Evolutionary conservation across 1,140 invertebrate species (phyloP).

Genomic region (Drosophila mojavensis): DNA sequence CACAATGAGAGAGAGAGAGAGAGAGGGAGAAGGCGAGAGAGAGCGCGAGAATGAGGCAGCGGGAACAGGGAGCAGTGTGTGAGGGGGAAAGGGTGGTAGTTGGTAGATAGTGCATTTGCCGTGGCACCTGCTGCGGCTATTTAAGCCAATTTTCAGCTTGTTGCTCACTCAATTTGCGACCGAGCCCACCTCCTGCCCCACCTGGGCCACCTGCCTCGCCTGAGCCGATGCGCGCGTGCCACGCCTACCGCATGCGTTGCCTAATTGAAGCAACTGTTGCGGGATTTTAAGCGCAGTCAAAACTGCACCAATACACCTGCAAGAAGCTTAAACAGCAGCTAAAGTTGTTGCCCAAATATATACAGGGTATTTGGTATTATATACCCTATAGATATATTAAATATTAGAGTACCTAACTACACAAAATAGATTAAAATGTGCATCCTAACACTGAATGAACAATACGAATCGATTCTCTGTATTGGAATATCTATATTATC

Average conservation of each 20-base stretch:
- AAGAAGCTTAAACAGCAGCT: background rate
- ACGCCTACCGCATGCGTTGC: background rate
- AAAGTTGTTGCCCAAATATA: background rate
- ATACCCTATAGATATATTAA: too few species aligned
- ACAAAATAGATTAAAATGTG: too few species aligned
- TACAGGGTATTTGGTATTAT: too few species aligned
- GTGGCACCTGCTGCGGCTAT: slow-evolving; percentile 10
- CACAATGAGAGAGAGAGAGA: background rate
- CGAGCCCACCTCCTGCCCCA: background rate
- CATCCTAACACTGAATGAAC: too few species aligned
- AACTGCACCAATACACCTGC: background rate
- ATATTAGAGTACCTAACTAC: too few species aligned
- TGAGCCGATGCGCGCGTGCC: background rate
- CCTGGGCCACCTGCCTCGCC: background rate
- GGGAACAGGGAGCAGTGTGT: background rate
- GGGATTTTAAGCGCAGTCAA: slow-evolving; percentile 8
- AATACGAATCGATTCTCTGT: too few species aligned
- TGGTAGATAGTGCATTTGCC: background rate
- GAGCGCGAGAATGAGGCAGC: background rate
- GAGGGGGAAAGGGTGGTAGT: background rate
- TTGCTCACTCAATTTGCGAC: slow-evolving; percentile 21
- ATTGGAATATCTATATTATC: too few species aligned
- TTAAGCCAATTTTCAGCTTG: slow-evolving; percentile 42
- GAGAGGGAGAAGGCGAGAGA: background rate
- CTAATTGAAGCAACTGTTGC: slow-evolving; percentile 28